phyloP scores from a whole-genome alignment of 2,888 invertebrate genomes.

The Parnassius smintheus region DNA sequence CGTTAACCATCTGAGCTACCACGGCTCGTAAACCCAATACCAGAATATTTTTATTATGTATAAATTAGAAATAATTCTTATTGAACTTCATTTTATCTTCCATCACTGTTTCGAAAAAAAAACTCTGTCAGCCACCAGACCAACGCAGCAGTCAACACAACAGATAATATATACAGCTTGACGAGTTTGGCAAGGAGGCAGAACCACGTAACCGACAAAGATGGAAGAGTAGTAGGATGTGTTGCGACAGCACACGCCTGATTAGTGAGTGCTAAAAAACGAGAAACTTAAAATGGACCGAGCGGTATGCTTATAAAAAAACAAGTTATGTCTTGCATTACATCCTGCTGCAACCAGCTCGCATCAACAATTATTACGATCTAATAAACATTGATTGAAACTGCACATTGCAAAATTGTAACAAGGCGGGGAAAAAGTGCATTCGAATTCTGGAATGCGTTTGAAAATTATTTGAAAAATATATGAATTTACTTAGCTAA shows the following conservation, averaged over 20 bases:
- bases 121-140: too few relatives aligned
- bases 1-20: too few relatives aligned
- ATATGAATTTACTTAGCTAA: too few relatives aligned
- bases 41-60: too few relatives aligned
- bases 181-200: conserved; percentile 5
- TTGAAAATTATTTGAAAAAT: background rate
- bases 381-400: conserved; percentile 49
- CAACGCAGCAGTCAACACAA: too few relatives aligned
- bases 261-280: conserved; percentile 31
- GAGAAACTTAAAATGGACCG: conserved; percentile 30
- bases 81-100: too few relatives aligned
- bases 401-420: conserved; percentile 35
- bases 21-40: too few relatives aligned
- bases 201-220: conserved; percentile 19
- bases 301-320: conserved; percentile 29
- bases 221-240: conserved; percentile 22
- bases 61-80: too few relatives aligned
- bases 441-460: conserved; percentile 10
- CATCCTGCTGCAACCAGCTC: conserved; percentile 35
- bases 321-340: conserved; percentile 39
- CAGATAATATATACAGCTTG: too few relatives aligned
- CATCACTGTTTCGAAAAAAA: too few relatives aligned
- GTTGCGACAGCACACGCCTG: conserved; percentile 21
- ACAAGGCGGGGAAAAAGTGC: conserved; percentile 22
- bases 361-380: conserved; percentile 46